Evolutionary conservation across 2,797 vertebrate species (phyloP).

Genomic region (Falco biarmicus): DNA sequence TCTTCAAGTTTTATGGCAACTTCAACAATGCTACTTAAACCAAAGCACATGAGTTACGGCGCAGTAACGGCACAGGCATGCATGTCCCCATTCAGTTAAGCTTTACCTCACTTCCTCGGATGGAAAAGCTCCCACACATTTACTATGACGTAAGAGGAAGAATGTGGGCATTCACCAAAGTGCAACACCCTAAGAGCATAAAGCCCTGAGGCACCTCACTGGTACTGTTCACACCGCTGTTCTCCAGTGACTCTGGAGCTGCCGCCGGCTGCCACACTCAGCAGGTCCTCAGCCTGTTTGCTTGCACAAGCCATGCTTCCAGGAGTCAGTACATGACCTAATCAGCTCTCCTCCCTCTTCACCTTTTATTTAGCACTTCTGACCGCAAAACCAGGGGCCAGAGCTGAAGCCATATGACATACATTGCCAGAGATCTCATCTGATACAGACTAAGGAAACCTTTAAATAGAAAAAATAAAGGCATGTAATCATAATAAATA

Average conservation of each 20-base stretch:
- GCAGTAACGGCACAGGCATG: background rate
- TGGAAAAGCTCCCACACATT: background rate
- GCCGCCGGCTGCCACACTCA: background rate
- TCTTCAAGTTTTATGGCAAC: background rate
- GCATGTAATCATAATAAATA: background rate
- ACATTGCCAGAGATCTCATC: background rate
- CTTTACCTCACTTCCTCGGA: background rate
- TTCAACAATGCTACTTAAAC: background rate
- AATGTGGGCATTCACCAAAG: background rate
- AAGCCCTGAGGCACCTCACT: background rate
- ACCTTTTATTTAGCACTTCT: background rate
- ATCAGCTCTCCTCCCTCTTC: background rate
- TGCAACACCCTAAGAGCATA: background rate
- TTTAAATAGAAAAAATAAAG: background rate
- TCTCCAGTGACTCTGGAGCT: no score
- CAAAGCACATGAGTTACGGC: background rate
- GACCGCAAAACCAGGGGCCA: background rate
- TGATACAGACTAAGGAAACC: background rate
- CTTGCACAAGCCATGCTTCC: background rate
- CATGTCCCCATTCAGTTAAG: background rate
- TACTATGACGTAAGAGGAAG: background rate
- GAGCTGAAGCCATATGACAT: background rate
- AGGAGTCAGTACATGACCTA: background rate
- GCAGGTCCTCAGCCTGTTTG: background rate
- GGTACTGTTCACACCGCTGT: background rate